Evolutionary conservation across 1,140 invertebrate species (phyloP), one percentile per base, ranked within the genome.

Genomic region (Tetraneura akinire): DNA sequence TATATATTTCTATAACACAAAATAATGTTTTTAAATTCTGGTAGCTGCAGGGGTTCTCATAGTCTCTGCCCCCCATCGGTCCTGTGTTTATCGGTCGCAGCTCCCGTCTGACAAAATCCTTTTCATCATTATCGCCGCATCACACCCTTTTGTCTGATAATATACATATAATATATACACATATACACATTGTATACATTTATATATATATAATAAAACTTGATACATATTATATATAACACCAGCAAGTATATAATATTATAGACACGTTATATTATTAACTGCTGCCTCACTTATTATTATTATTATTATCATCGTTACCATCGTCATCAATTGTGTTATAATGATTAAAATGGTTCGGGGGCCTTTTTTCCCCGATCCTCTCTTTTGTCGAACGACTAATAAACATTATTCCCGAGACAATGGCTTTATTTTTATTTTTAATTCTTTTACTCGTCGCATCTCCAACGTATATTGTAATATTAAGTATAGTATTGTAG

Each of bases 281-380:
- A 78, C 74, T 78, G 74, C 74, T 78, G 74, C 74, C 55, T 78
- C 74, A 78, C 74, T 78, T 78, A 78, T 78, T 78, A 73, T 73
- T 53, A 78, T 78, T 51, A 78, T 78, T 37, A 78, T 60, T 62
- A 78, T 37, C 74, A 78, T 78, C 74, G 23, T 76, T 62, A 78
- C 55, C 74, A 78, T 78, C 74, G 23, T 78, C 74, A 78, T 78
- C 74, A 78, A 78, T 78, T 78, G 74, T 78, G 74, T 78, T 62
- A 62, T 78, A 78, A 78, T 78, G 74, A 78, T 78, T 62, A 78
- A 78, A 78, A 78, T 78, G 74, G 74, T 78, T 78, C 55, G 74
- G 55, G 74, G 73, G 73, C 73, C 51, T 76, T 76, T 74, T 76
- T 21, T 37, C 32, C 8, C 51, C 71, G 51, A 53, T 74, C 53